Conservation (phyloP, 2,797 vertebrate species). For the Sebastes aleutianus region DNA sequence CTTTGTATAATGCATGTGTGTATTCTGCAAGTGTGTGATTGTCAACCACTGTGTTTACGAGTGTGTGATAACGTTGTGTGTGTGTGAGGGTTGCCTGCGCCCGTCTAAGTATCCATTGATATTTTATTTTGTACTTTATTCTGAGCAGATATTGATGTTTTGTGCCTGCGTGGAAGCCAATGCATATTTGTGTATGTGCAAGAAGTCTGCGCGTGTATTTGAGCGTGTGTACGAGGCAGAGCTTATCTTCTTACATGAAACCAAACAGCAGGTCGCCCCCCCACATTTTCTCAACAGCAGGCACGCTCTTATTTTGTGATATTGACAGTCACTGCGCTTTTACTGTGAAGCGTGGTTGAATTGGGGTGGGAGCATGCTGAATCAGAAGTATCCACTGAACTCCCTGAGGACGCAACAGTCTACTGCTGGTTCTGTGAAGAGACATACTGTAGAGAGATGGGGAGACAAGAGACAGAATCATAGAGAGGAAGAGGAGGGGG, state of each 20-base stretch:
- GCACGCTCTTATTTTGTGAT: slow-evolving; percentile 31
- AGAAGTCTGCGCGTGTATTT: not conserved
- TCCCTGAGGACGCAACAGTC: slow-evolving; percentile 6
- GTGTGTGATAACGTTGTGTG: not conserved
- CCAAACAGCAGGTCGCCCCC: slow-evolving; percentile 19
- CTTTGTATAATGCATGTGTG: not conserved
- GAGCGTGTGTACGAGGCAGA: not conserved
- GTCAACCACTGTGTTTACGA: not conserved
- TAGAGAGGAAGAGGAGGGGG: not conserved
- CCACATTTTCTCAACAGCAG: slow-evolving; percentile 26
- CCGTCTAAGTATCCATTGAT: not conserved
- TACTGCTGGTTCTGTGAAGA: slow-evolving; percentile 21
- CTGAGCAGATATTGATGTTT: slow-evolving; percentile 2
- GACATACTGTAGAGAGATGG: not conserved
- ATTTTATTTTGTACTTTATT: not conserved
- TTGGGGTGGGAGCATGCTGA: not conserved
- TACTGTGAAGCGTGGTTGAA: slow-evolving; percentile 18
- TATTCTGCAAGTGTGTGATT: not conserved
- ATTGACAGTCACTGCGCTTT: slow-evolving; percentile 8
- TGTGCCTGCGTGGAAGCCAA: not conserved
- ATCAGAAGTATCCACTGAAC: slow-evolving; percentile 23
- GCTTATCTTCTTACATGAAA: slow-evolving; percentile 32
- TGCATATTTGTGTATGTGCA: not conserved
- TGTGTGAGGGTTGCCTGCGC: not conserved
- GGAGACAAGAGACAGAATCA: not conserved